Evolutionary conservation across 1,140 invertebrate species (phyloP).

Genomic region (Aplysia californica): DNA sequence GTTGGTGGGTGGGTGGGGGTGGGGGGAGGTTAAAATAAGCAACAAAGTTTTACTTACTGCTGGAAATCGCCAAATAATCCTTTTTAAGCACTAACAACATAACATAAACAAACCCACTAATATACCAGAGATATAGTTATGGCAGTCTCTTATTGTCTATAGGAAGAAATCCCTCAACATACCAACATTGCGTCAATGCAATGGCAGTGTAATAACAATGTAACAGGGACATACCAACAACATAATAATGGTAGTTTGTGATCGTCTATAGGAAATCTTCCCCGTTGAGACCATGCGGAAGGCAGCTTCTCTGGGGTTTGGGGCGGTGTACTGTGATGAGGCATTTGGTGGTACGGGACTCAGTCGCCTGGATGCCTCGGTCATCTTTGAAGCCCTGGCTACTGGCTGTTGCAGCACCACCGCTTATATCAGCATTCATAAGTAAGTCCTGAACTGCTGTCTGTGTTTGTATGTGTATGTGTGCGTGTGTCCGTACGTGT

Average conservation of each 20-base stretch:
- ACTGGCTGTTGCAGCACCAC: constrained; percentile 74
- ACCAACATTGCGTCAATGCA: too few relatives aligned
- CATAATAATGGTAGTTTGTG: background rate
- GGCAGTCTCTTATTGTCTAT: background rate
- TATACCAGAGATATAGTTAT: background rate
- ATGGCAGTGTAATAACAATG: background rate
- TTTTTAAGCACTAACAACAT: background rate
- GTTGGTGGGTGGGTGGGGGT: too few relatives aligned
- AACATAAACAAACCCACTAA: background rate
- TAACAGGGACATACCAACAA: background rate
- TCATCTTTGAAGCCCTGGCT: constrained; percentile 76
- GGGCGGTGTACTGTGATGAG: constrained; percentile 72
- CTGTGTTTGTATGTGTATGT: too few relatives aligned
- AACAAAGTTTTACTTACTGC: too few relatives aligned
- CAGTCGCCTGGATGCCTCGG: constrained; percentile 72
- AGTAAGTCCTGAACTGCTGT: constrained; percentile 69
- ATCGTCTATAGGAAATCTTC: constrained; percentile 63
- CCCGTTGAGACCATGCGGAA: constrained; percentile 66
- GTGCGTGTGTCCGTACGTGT: too few relatives aligned
- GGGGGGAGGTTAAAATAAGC: too few relatives aligned
- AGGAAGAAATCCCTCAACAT: background rate
- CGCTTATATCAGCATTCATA: constrained; percentile 76
- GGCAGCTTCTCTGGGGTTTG: constrained; percentile 73
- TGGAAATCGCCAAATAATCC: too few relatives aligned
- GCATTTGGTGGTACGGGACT: constrained; percentile 74